phyloP scores from a whole-genome alignment of 2,113 vertebrate genomes.

The Aldabrachelys gigantea region DNA sequence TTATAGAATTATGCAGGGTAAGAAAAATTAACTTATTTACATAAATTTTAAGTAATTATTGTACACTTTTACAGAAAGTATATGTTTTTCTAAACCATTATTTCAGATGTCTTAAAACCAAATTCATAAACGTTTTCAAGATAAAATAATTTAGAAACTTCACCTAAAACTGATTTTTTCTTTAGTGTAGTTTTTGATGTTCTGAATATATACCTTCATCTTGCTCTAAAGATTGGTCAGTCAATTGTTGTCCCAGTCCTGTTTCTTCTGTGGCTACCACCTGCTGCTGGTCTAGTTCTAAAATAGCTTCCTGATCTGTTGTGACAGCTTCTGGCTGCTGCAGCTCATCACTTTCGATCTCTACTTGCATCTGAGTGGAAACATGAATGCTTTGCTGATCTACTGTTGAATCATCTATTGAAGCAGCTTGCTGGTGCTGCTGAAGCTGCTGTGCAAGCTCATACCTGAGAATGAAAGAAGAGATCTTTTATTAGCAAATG shows the following conservation, averaged over 20 bases:
- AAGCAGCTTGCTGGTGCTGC: slow-evolving; percentile 82
- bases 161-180: background rate
- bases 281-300: slow-evolving; percentile 87
- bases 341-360: slow-evolving; percentile 85
- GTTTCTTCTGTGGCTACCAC: slow-evolving; percentile 85
- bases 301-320: slow-evolving; percentile 85
- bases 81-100: background rate
- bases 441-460: slow-evolving; percentile 96
- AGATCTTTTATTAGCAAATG: background rate
- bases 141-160: background rate
- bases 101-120: background rate
- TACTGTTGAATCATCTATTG: slow-evolving; percentile 82
- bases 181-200: background rate
- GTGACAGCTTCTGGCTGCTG: slow-evolving; percentile 77
- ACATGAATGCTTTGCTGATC: slow-evolving; percentile 81
- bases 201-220: slow-evolving; percentile 84
- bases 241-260: slow-evolving; percentile 81
- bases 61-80: background rate
- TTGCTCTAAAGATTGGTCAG: slow-evolving; percentile 86
- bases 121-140: background rate
- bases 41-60: background rate
- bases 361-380: slow-evolving; percentile 88
- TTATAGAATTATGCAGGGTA: background rate
- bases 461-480: slow-evolving; percentile 80
- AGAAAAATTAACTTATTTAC: background rate